Percentiles rank a stretch among this genome's conserved stretches.
Conservation (phyloP, 2,113 vertebrate species). For the Mohoua ochrocephala region DNA sequence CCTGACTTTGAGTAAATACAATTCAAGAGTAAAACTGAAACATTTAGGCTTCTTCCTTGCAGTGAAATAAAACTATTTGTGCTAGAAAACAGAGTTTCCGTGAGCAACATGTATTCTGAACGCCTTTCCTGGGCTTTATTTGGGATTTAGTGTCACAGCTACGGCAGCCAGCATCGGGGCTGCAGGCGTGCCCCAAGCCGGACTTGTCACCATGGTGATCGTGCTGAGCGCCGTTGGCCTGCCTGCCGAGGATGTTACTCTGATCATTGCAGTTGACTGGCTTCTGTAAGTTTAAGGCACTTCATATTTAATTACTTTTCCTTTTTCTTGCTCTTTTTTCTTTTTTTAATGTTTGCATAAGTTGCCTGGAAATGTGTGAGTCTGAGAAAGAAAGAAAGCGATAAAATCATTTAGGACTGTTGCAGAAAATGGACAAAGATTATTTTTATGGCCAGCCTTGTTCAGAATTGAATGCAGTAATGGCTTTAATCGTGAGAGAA, state of each 20-base stretch:
- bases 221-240: constrained; percentile 93
- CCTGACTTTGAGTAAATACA: not conserved
- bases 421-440: not conserved
- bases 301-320: not conserved
- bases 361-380: not conserved
- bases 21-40: not conserved
- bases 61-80: not conserved
- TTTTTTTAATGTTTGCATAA: not conserved
- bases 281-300: constrained; percentile 86
- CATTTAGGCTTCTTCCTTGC: not conserved
- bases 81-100: not conserved
- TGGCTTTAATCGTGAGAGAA: not conserved
- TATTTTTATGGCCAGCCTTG: not conserved
- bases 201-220: constrained; percentile 98
- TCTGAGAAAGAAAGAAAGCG: not conserved
- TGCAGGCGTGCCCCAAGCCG: constrained; percentile 94
- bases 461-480: not conserved
- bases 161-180: constrained; percentile 96
- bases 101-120: not conserved
- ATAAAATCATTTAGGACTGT: not conserved
- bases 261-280: constrained; percentile 97
- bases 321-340: not conserved
- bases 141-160: constrained; percentile 84
- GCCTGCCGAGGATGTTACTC: constrained; percentile 90
- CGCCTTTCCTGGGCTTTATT: not conserved